A percentile compares a stretch with the other conserved stretches of the same genome.
These are phyloP conservation scores for Smithornis capensis DNA, from an alignment of 2,113 vertebrate genomes.

Conservation along the genomic window DNA sequence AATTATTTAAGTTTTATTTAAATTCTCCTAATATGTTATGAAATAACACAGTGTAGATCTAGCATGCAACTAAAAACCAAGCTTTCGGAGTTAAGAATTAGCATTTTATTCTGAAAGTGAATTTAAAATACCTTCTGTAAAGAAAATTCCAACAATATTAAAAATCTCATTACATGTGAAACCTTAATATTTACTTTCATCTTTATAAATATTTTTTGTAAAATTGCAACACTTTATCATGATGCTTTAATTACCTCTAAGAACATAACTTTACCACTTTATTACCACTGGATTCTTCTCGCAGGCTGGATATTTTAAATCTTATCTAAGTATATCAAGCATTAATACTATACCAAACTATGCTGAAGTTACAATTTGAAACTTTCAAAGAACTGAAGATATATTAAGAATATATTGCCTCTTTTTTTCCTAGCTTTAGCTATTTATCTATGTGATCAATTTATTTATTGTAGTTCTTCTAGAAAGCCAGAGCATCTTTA, in stretches of 20 bases:
- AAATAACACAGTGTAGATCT: neutral
- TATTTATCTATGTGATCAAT: neutral
- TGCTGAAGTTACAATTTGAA: neutral
- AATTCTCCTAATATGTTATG: neutral
- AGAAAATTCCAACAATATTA: neutral
- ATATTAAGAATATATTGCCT: neutral
- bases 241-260: neutral
- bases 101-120: neutral
- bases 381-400: neutral
- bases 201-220: neutral
- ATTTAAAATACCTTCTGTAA: neutral
- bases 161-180: neutral
- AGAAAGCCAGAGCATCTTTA: neutral
- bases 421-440: neutral
- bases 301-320: neutral
- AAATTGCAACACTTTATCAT: neutral
- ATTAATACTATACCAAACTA: neutral
- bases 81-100: neutral
- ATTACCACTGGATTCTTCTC: neutral
- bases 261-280: neutral
- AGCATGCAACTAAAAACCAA: neutral
- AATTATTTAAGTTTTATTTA: too few species aligned
- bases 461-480: neutral
- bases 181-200: neutral
- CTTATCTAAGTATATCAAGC: neutral